Evolutionary conservation across 1,140 invertebrate genomes (phyloP).

Genomic region (Thaumatotibia leucotreta): DNA sequence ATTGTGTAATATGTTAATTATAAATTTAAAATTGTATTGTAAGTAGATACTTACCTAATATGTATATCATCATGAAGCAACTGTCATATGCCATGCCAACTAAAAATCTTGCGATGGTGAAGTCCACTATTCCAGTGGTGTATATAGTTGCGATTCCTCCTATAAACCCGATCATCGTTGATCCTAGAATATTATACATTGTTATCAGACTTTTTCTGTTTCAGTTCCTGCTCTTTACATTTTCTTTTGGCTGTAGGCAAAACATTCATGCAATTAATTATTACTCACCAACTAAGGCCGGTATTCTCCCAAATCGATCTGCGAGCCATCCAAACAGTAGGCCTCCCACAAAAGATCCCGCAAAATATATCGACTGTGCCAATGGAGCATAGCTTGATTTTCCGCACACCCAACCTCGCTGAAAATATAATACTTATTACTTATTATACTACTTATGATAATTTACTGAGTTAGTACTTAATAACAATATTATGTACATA

Average conservation of each 20-base stretch:
- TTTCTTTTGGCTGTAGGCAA: too few relatives aligned
- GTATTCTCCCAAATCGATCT: conserved; percentile 81
- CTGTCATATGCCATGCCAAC: conserved; percentile 87
- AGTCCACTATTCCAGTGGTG: conserved; percentile 78
- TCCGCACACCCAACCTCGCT: conserved; percentile 82
- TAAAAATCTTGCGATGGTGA: conserved; percentile 79
- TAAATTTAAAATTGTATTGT: background rate
- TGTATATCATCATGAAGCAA: conserved; percentile 90
- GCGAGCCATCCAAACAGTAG: conserved; percentile 84
- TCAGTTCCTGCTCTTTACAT: too few relatives aligned
- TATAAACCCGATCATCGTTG: conserved; percentile 78
- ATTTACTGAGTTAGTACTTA: too few relatives aligned
- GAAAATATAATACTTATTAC: conserved; percentile 14
- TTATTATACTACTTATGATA: too few relatives aligned
- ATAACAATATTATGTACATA: too few relatives aligned
- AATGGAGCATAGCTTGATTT: conserved; percentile 78
- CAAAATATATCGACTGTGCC: conserved; percentile 81
- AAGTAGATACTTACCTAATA: conserved; percentile 79
- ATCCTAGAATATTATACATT: conserved; percentile 49
- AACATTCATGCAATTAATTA: too few relatives aligned
- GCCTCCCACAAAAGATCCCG: conserved; percentile 84
- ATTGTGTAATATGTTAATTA: background rate
- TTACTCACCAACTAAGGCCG: conserved; percentile 77
- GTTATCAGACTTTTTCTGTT: too few relatives aligned
- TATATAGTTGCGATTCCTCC: conserved; percentile 82